Evolutionary conservation across 2,888 invertebrate species (phyloP), one percentile per base, ranked within the genome.

Genomic region (Luffia ferchaultella): DNA sequence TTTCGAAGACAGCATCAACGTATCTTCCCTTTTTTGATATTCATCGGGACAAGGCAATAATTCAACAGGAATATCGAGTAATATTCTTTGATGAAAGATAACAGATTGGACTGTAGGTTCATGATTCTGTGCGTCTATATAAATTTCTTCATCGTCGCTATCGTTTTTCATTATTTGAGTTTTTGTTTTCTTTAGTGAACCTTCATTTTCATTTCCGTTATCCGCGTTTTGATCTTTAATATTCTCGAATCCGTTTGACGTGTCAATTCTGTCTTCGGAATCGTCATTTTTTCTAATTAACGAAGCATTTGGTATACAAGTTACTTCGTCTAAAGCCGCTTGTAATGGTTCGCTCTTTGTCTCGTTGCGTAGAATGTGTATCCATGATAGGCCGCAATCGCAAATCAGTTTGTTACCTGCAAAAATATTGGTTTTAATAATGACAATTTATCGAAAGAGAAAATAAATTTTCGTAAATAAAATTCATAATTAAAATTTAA

Each of bases 331-430:
- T 20, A 93, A 79, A 40, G 89, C 87, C 58, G 87, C 83, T 58
- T 85, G 86, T 49, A 93, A 83, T 57, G 89, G 87, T 60, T 86
- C 85, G 65, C 90, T 92, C 67, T 88, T 88, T 48, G 93, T 92
- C 67, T 91, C 91, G 70, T 91, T 90, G 58, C 88, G 85, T 51
- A 94, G 76, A 46, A 85, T 80, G 76, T 90, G 90, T 63, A 93
- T 87, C 94, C 94, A 94, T 49, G 88, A 86, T 48, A 94, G 78
- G 46, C 91, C 91, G 65, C 93, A 93, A 76, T 93, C 93, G 74
- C 94, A 94, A 62, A 84, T 85, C 66, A 94, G 87, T 63, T 87
- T 88, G 78, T 94, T 94, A 68, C 91, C 94, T 94, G 89, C 41
- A 58, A 66, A 49, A 55, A 50, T 54, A 55, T 18, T 41, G 16